Evolutionary conservation across 2,888 invertebrate species (phyloP).

Genomic region (Leptarthrus brevirostris): DNA sequence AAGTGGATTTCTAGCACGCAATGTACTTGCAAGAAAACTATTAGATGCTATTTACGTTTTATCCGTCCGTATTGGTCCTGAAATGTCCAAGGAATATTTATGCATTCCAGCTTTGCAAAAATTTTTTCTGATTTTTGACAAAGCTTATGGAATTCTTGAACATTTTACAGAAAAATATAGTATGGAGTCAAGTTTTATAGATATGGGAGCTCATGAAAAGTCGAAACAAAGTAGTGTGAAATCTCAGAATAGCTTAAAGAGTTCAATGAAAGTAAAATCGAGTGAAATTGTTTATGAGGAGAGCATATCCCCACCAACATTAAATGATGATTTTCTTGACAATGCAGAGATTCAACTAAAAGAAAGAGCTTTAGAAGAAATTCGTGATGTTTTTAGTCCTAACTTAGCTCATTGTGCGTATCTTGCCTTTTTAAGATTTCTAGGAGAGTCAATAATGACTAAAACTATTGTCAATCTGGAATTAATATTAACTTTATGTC

Average conservation of each 20-base stretch:
- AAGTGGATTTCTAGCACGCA: conserved; percentile 79
- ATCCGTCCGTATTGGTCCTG: conserved; percentile 79
- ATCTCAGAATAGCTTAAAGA: conserved; percentile 6
- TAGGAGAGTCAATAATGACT: conserved; percentile 78
- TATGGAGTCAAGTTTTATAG: conserved; percentile 36
- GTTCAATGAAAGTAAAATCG: conserved; percentile 7
- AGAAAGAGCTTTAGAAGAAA: conserved; percentile 76
- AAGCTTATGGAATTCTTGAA: conserved; percentile 68
- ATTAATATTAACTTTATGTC: conserved; percentile 81
- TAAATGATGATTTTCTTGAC: conserved; percentile 52
- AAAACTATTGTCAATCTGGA: conserved; percentile 81
- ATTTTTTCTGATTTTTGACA: conserved; percentile 86
- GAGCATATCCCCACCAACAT: conserved; percentile 72
- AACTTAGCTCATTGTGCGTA: conserved; percentile 88
- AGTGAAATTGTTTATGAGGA: conserved; percentile 66
- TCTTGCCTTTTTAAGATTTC: conserved; percentile 77
- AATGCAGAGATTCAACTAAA: conserved; percentile 50
- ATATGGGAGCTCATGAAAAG: conserved; percentile 6
- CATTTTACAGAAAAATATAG: conserved; percentile 53
- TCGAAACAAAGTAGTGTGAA: too few relatives aligned
- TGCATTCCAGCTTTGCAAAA: conserved; percentile 77
- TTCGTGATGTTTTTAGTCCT: conserved; percentile 83
- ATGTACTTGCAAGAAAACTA: conserved; percentile 82
- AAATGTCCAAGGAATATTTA: conserved; percentile 80
- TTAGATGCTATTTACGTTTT: conserved; percentile 84